Evolutionary conservation across 2,113 vertebrate genomes (phyloP).

Genomic region (Notothenia coriiceps): DNA sequence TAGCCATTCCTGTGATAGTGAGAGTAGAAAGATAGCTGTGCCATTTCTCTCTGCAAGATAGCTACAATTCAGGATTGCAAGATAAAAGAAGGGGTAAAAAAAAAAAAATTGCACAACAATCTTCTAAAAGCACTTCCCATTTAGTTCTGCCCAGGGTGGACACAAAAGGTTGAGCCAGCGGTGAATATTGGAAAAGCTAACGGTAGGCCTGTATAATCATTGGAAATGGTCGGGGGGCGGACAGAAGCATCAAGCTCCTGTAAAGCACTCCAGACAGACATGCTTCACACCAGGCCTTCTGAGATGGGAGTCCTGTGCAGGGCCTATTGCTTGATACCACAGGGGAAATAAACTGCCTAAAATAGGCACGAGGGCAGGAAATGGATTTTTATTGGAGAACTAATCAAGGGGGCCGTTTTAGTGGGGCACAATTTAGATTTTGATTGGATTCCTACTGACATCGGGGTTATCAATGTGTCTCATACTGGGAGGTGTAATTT

Average conservation of each 20-base stretch:
- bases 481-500: conserved; percentile 83
- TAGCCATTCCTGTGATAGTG: conserved; percentile 19
- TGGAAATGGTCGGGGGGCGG: conserved; percentile 43
- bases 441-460: conserved; percentile 86
- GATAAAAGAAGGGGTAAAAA: background rate
- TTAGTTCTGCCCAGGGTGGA: conserved; percentile 52
- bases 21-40: conserved; percentile 31
- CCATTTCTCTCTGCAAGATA: conserved; percentile 52
- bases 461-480: conserved; percentile 83
- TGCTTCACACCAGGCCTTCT: conserved; percentile 58
- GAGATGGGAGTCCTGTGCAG: conserved; percentile 71
- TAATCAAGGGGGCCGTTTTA: conserved; percentile 84
- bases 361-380: conserved; percentile 84
- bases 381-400: conserved; percentile 87
- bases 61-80: conserved; percentile 38
- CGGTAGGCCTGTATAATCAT: conserved; percentile 55
- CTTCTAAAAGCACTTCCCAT: conserved; percentile 42
- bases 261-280: conserved; percentile 73
- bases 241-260: conserved; percentile 61
- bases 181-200: conserved; percentile 64
- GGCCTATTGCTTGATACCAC: conserved; percentile 81
- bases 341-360: conserved; percentile 86
- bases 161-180: conserved; percentile 58
- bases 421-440: conserved; percentile 85
- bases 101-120: conserved; percentile 46